Evolutionary conservation across 2,113 vertebrate genomes (phyloP).

Genomic region (Gobio gobio): DNA sequence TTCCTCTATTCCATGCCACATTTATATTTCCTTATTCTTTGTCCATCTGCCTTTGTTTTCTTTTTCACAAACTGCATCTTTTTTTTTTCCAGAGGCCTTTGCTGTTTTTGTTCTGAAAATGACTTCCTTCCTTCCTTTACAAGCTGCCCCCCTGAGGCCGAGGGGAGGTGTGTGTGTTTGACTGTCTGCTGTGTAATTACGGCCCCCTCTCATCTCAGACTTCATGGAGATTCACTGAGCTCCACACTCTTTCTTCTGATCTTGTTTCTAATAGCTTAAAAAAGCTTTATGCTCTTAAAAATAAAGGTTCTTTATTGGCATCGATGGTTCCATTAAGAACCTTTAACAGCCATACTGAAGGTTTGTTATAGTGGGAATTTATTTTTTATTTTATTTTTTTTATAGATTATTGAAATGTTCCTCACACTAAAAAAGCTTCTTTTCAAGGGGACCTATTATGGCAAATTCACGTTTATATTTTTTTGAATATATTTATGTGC

Average conservation of each 20-base stretch:
- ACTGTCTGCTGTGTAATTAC: conserved; percentile 59
- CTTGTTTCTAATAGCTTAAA: neutral
- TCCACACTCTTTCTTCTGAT: conserved; percentile 5
- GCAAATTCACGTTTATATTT: no score
- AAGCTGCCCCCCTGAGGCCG: conserved; percentile 58
- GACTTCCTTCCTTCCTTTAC: conserved; percentile 67
- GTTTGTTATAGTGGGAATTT: no score
- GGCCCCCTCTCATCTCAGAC: conserved; percentile 31
- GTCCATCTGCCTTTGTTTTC: conserved; percentile 50
- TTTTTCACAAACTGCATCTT: conserved; percentile 9
- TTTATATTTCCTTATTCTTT: conserved; percentile 59
- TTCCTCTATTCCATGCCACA: conserved; percentile 46
- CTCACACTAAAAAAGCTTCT: no score
- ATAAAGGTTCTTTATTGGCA: no score
- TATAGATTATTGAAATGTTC: no score
- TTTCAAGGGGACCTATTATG: no score
- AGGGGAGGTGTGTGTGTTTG: conserved; percentile 52
- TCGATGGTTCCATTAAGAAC: no score
- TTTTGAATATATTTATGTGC: no score
- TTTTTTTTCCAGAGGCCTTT: conserved; percentile 46
- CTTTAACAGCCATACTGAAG: no score
- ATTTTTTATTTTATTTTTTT: no score
- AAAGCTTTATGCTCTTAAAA: no score
- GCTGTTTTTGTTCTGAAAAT: conserved; percentile 64
- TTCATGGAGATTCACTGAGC: conserved; percentile 17